Evolutionary conservation across 2,797 vertebrate genomes (phyloP).

Genomic region (Menidia menidia): DNA sequence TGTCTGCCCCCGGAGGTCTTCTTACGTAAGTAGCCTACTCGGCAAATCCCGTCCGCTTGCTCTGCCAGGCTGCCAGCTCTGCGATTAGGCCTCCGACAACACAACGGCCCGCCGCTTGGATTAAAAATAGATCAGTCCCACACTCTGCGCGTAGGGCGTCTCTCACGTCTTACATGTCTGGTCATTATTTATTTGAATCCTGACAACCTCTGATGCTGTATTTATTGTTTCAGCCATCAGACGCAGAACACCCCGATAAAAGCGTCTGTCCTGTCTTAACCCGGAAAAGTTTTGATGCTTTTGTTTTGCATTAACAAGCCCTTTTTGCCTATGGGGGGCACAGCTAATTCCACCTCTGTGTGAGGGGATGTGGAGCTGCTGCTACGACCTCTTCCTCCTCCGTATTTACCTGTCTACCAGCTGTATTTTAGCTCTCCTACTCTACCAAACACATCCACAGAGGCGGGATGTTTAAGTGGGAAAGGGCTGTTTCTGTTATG

Average conservation of each 20-base stretch:
- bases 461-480: background rate
- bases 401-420: conserved; percentile 29
- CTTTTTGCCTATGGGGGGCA: conserved; percentile 30
- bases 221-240: conserved; percentile 26
- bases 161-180: conserved; percentile 12
- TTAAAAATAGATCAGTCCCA: conserved; percentile 59
- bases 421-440: conserved; percentile 28
- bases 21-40: conserved; percentile 86
- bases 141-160: conserved; percentile 15
- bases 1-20: conserved; percentile 94
- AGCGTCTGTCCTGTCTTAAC: conserved; percentile 42
- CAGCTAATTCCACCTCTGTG: conserved; percentile 63
- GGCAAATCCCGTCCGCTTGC: conserved; percentile 62
- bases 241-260: conserved; percentile 36
- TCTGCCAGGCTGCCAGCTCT: conserved; percentile 58
- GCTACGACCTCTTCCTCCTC: conserved; percentile 57
- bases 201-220: conserved; percentile 10
- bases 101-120: conserved; percentile 61
- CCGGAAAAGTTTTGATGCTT: conserved; percentile 44
- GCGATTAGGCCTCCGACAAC: conserved; percentile 62
- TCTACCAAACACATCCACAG: conserved; percentile 9
- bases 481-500: background rate
- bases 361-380: conserved; percentile 49
- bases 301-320: conserved; percentile 61
- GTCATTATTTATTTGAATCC: conserved; percentile 21